phyloP scores from a whole-genome alignment of 2,888 invertebrate species.

The Mimumesa dahlbomi region DNA sequence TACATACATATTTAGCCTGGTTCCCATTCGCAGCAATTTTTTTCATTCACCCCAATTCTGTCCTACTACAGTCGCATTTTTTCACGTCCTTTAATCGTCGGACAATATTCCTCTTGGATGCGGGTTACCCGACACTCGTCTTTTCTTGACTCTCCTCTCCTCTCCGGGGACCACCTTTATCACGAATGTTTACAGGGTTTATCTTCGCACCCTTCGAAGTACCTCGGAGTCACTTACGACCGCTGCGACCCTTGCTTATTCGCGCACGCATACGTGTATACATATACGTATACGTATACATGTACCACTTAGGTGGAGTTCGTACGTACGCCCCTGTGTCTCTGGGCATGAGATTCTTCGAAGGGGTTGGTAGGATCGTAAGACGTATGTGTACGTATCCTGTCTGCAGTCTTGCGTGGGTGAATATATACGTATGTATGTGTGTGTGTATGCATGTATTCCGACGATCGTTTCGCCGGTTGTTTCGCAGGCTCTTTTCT shows the following conservation, averaged over 20 bases:
- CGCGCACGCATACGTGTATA: no score
- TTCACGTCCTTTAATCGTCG: constrained; percentile 54
- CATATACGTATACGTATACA: no score
- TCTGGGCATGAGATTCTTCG: constrained; percentile 34
- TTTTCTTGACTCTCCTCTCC: constrained; percentile 37
- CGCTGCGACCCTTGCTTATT: constrained; percentile 49
- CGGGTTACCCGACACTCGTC: constrained; percentile 33
- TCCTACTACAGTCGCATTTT: neutral
- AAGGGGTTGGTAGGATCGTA: constrained; percentile 37
- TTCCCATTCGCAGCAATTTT: neutral
- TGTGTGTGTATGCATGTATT: neutral
- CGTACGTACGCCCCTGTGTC: constrained; percentile 26
- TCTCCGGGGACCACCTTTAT: constrained; percentile 58
- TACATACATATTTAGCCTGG: neutral
- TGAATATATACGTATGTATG: neutral
- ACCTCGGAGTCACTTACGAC: constrained; percentile 57
- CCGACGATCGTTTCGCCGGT: no score
- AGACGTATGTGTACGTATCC: constrained; percentile 9
- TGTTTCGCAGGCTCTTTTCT: no score
- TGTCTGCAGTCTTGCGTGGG: neutral
- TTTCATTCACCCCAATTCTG: constrained; percentile 4
- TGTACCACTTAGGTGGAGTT: constrained; percentile 19
- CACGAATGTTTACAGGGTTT: constrained; percentile 70
- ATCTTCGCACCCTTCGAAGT: constrained; percentile 64
- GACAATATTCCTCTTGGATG: constrained; percentile 46